Percentiles rank a stretch among this genome's conserved stretches.
These are phyloP conservation scores for Colossoma macropomum DNA, from an alignment of 2,113 vertebrate genomes.

Conservation along the genomic window DNA sequence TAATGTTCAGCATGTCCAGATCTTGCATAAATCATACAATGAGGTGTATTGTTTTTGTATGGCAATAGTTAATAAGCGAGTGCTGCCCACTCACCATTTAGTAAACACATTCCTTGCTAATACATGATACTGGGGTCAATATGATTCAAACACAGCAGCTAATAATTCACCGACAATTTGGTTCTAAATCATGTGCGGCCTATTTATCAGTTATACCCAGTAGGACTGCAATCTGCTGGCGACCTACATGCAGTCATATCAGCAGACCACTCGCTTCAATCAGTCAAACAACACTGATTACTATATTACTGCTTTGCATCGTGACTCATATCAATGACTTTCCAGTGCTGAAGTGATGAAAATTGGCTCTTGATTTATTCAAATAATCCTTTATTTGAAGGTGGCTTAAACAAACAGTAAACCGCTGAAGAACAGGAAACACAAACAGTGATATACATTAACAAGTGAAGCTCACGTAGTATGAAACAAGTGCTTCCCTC, in stretches of 20 bases:
- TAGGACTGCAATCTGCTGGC: not conserved
- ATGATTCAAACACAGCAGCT: not conserved
- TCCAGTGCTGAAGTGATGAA: not conserved
- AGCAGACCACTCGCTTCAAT: not conserved
- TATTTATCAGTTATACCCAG: not conserved
- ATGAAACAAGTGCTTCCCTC: not conserved
- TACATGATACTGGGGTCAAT: not conserved
- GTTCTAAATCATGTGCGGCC: not conserved
- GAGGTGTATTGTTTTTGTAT: too few relatives aligned
- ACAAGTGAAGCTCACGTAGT: not conserved
- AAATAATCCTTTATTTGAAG: conserved; percentile 8
- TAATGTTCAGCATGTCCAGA: not conserved
- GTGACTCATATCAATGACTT: not conserved
- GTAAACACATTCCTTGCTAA: not conserved
- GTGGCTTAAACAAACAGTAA: not conserved
- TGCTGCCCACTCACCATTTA: too few relatives aligned
- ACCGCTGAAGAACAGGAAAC: not conserved
- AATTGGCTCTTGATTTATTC: not conserved
- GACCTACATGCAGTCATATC: not conserved
- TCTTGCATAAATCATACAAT: too few relatives aligned
- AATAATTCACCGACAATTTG: not conserved
- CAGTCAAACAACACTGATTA: not conserved
- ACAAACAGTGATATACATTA: not conserved
- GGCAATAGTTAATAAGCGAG: too few relatives aligned
- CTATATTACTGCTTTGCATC: not conserved